Base-by-base conservation (phyloP, 2,888 invertebrate genomes). In the Labia minor region DNA sequence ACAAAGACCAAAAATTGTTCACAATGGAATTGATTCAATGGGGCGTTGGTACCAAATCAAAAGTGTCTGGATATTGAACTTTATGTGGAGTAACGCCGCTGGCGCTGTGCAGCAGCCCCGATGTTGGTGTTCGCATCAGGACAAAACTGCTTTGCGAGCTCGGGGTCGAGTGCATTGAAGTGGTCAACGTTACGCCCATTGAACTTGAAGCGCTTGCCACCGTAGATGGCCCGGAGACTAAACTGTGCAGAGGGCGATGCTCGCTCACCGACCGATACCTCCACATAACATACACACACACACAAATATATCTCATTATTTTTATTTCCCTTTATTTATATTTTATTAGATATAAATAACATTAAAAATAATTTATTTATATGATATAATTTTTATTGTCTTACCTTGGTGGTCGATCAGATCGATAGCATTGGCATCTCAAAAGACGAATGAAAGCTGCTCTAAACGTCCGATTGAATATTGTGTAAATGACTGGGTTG, bases 401-500 rank as follows among this genome's bases (percentile, higher is more conserved):
- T 64, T 73, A 75, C 66, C 75, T 70, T 14, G 72, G 71, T 1
- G 73, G 73, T 33, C 73, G 69, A 16, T 72, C 70, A 63, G 72
- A 69, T 33, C 88, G 86, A 73, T 86, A 85, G 76, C 90, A 90
- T 73, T 85, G 86, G 78, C 90, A 90, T 70, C 85, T 81, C 19
- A 91, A 79, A 64, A 91, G 78, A 69, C 90, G 83, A 69, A 90
- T 84, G 76, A 93, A 93, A 0, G 92, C 91, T 14, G 90, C 88
- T 64, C 94, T 82, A 79, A 95, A 95, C 14, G 91, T 90, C 71
- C 87, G 84, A 78, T 95, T 95, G 81, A 95, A 95, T 66, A 93
- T 86, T 1, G 95, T 95, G 78, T 95, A 95, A 76, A 95, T 94
- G 74, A 95, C 88, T 6, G 95, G 95, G 78, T 95, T 95, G 77